Conservation (phyloP, 2,888 invertebrate species). For the Diarsia mendica region DNA sequence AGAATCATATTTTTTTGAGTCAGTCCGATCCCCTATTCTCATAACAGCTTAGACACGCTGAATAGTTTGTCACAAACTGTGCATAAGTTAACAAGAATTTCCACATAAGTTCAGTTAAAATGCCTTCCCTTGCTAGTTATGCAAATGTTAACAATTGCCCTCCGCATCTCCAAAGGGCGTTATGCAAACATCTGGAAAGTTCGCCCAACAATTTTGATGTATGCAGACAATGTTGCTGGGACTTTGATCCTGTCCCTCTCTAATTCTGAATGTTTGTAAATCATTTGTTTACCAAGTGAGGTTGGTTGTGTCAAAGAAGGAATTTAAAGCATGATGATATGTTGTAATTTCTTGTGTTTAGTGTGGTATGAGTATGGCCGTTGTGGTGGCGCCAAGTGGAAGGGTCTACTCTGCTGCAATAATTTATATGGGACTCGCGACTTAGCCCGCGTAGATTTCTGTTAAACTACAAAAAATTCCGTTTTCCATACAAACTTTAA, state of each 20-base stretch:
- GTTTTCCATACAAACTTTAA: too few species aligned
- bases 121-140: constrained; percentile 51
- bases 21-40: too few species aligned
- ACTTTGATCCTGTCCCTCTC: constrained; percentile 52
- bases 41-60: background rate
- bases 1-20: too few species aligned
- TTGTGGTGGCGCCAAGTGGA: constrained; percentile 3
- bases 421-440: background rate
- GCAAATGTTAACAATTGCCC: constrained; percentile 57
- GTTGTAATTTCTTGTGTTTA: constrained; percentile 27
- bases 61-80: constrained; percentile 1
- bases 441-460: too few species aligned
- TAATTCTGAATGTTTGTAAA: constrained; percentile 54
- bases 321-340: constrained; percentile 41
- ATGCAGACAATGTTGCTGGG: constrained; percentile 55
- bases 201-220: constrained; percentile 58
- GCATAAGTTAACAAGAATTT: constrained; percentile 28
- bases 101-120: constrained; percentile 42
- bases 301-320: constrained; percentile 52
- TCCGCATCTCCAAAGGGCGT: constrained; percentile 45
- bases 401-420: background rate
- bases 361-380: background rate
- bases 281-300: constrained; percentile 47
- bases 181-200: constrained; percentile 61
- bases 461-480: too few species aligned